phyloP scores from a whole-genome alignment of 2,888 invertebrate species.

The Agelastica alni region DNA sequence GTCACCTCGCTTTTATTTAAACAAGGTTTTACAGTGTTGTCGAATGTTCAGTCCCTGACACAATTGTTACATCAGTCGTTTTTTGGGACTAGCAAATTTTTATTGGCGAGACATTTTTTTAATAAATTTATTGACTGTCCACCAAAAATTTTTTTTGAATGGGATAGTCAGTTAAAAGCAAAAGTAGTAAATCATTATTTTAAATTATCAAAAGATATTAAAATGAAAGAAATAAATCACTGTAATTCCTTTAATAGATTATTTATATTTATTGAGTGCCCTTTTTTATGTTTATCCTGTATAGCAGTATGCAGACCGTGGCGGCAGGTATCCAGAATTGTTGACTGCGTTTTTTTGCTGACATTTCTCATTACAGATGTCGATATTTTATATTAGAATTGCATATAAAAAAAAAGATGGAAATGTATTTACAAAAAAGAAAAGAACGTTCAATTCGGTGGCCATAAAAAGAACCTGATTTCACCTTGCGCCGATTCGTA shows the following conservation, averaged over 20 bases:
- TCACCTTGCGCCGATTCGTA: conserved; percentile 12
- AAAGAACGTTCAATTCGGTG: no score
- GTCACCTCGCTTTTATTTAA: conserved; percentile 10
- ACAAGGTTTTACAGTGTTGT: conserved; percentile 10
- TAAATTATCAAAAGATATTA: no score
- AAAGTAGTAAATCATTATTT: no score
- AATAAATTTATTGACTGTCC: no score
- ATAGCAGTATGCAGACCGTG: conserved; percentile 5
- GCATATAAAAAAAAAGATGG: conserved; percentile 10
- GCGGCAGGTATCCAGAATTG: background rate
- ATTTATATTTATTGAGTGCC: no score
- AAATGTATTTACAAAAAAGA: conserved; percentile 7
- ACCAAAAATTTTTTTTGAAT: no score
- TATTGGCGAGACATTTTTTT: no score
- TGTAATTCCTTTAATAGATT: no score
- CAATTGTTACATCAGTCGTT: no score
- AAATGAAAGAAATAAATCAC: no score
- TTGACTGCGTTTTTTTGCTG: background rate
- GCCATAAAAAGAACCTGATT: background rate
- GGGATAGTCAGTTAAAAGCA: no score
- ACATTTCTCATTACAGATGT: background rate
- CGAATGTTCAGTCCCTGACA: conserved; percentile 2
- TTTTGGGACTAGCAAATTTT: background rate
- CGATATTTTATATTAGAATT: background rate
- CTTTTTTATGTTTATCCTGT: no score